Percentiles rank a stretch among this genome's conserved stretches.
phyloP scores from a whole-genome alignment of 1,140 invertebrate genomes.

The Leguminivora glycinivorella region DNA sequence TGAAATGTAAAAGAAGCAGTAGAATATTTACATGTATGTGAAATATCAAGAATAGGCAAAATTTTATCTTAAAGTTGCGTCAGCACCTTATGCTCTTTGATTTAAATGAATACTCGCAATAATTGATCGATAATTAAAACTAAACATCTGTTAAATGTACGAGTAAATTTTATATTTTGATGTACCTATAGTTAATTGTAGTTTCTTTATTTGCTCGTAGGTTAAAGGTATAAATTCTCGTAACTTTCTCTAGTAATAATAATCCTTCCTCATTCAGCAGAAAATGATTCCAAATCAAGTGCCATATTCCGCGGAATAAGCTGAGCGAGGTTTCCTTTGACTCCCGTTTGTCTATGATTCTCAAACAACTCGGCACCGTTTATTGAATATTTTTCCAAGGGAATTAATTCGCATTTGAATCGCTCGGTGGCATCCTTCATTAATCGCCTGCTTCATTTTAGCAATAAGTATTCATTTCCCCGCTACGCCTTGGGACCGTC shows the following conservation, averaged over 20 bases:
- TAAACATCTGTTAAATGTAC: too few species aligned
- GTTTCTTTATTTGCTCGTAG: too few species aligned
- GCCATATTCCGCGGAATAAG: not conserved
- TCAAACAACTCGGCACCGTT: slow-evolving; percentile 54
- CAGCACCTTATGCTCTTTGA: too few species aligned
- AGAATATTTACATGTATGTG: too few species aligned
- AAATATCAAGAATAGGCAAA: too few species aligned
- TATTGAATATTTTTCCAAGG: slow-evolving; percentile 74
- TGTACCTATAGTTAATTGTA: too few species aligned
- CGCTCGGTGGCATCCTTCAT: slow-evolving; percentile 61
- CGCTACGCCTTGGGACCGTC: slow-evolving; percentile 39
- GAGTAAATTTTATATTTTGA: too few species aligned
- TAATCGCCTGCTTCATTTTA: slow-evolving; percentile 70
- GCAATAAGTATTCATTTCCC: slow-evolving; percentile 76
- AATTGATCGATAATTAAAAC: too few species aligned
- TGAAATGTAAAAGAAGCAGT: too few species aligned
- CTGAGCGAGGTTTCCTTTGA: slow-evolving; percentile 12
- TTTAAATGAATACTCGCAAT: too few species aligned
- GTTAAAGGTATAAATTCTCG: too few species aligned
- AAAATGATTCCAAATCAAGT: slow-evolving; percentile 12
- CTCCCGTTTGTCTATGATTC: slow-evolving; percentile 47
- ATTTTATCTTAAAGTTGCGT: too few species aligned
- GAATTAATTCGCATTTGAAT: slow-evolving; percentile 62
- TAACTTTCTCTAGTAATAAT: not conserved
- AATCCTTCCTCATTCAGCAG: slow-evolving; percentile 4